These are phyloP conservation scores for Intellagama lesueurii DNA, from an alignment of 2,797 vertebrate genomes.

Conservation along the genomic window DNA sequence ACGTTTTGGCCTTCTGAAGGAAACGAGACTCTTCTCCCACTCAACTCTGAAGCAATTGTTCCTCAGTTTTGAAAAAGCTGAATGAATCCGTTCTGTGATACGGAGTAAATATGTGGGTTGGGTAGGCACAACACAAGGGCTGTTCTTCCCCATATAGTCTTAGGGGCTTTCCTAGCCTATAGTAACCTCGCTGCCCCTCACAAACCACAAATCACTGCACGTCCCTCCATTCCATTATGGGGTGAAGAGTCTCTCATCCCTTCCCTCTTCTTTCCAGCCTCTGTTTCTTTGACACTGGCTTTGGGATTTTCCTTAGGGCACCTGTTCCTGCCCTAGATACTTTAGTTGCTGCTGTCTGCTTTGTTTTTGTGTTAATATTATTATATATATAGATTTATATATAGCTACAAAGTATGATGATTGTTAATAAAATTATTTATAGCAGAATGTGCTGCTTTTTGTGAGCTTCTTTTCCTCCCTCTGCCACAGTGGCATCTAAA, in stretches of 20 bases:
- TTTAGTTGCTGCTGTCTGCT: background rate
- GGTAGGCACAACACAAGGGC: background rate
- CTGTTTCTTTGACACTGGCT: background rate
- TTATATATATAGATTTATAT: background rate
- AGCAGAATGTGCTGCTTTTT: background rate
- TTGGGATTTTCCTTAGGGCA: no score
- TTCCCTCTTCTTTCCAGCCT: background rate
- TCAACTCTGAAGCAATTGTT: background rate
- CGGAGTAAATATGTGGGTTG: background rate
- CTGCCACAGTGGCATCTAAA: background rate
- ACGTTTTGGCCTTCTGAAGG: background rate
- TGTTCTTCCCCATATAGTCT: background rate
- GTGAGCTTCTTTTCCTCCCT: background rate
- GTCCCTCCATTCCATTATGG: background rate
- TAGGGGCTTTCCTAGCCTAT: background rate
- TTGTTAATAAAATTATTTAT: constrained; percentile 37
- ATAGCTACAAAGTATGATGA: background rate
- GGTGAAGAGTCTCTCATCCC: background rate
- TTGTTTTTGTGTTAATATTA: background rate
- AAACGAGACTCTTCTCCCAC: background rate
- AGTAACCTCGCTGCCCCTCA: background rate
- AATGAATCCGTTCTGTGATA: background rate
- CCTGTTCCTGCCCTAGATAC: no score
- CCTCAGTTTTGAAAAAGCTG: background rate
- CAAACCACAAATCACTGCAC: no score